Base-by-base conservation (phyloP, 1,140 invertebrate genomes). In the Apis laboriosa region DNA sequence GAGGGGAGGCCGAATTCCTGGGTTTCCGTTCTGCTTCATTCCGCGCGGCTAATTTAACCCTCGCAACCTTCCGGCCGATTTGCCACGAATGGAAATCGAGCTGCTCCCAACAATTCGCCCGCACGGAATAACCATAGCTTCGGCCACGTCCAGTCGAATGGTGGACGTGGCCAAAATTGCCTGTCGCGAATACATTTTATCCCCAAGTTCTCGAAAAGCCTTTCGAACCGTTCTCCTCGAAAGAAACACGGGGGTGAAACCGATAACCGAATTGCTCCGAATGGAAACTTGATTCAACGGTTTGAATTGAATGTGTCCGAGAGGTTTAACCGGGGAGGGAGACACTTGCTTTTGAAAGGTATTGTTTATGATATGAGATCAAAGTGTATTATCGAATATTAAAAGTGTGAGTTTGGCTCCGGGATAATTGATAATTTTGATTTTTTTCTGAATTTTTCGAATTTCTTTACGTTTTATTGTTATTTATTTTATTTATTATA, bases 1-100 rank as follows among this genome's bases (percentile, higher is more conserved):
- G 73, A 64, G 34, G 67, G 34, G 34, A 7, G 24, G 15, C 28
- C 82, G 74, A 85, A 85, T 87, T 82, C 77, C 79, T 76, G 15
- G 63, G 49, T 53, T 68, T 24, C 73, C 67, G 73, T 66, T 76
- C 56, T 75, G 71, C 51, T 78, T 79, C 86, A 75, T 88, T 79
- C 79, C 66, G 70, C 74, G 73, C 76, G 86, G 86, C 83, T 88
- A 88, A 88, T 88, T 88, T 88, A 87, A 87, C 78, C 82, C 71
- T 77, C 74, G 66, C 86, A 64, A 87, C 71, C 86, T 88, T 88
- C 87, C 87, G 66, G 67, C 73, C 86, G 86, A 88, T 88, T 88
- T 85, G 83, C 67, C 76, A 1, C 83, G 86, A 88, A 88, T 88
- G 80, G 83, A 77, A 87, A 61, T 71, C 75, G 70, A 68, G 55